These are phyloP conservation scores for Gallinago solitaria DNA, from an alignment of 2,797 vertebrate species.

Conservation along the genomic window DNA sequence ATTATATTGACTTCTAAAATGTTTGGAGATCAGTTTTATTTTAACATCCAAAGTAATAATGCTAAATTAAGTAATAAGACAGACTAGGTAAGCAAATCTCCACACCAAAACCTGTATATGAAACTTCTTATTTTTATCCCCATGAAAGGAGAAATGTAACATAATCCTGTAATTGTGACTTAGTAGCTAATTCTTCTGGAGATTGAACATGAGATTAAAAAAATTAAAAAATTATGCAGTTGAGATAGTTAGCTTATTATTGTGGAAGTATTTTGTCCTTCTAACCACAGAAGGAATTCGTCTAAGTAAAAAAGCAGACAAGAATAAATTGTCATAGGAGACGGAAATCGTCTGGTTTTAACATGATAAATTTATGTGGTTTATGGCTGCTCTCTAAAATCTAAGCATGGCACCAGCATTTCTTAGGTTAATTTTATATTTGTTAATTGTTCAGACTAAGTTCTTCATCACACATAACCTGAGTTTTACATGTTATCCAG, in stretches of 20 bases:
- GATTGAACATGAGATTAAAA: background rate
- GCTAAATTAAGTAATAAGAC: background rate
- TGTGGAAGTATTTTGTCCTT: constrained; percentile 39
- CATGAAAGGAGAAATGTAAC: background rate
- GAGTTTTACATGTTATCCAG: background rate
- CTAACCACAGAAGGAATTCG: constrained; percentile 12
- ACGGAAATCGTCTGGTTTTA: background rate
- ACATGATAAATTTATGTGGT: background rate
- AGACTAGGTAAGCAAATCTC: background rate
- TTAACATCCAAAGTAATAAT: background rate
- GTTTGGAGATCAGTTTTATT: background rate
- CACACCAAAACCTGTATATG: background rate
- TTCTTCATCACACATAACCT: background rate
- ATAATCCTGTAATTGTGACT: background rate
- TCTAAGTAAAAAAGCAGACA: background rate
- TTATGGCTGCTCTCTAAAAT: background rate
- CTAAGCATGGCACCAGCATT: background rate
- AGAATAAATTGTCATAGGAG: constrained; percentile 11
- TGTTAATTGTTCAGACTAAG: background rate
- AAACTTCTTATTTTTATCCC: background rate
- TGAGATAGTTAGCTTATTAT: constrained; percentile 12
- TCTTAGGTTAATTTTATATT: constrained; percentile 6
- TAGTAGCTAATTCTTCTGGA: background rate
- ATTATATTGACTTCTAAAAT: background rate
- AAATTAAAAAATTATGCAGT: background rate